Percentiles rank a stretch among this genome's conserved stretches.
These are phyloP conservation scores for Cremastobaeus sp. DNA, from an alignment of 2,888 invertebrate genomes.

Conservation along the genomic window DNA sequence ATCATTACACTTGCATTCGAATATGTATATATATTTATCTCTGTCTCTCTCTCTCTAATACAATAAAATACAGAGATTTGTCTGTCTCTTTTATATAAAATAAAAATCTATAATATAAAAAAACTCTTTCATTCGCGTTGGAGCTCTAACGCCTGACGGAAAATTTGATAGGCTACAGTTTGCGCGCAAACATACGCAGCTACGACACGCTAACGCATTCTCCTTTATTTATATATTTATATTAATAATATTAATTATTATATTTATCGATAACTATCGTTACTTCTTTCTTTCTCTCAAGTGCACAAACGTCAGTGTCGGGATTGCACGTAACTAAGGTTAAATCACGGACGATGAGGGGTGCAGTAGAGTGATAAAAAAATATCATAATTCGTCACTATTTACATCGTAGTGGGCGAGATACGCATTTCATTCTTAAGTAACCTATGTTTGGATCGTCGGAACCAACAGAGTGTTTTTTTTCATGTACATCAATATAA, in stretches of 20 bases:
- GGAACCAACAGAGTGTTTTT: too few relatives aligned
- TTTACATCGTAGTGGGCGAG: constrained; percentile 61
- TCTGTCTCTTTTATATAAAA: constrained; percentile 72
- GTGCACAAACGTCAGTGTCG: constrained; percentile 52
- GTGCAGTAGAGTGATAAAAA: constrained; percentile 46
- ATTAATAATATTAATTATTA: constrained; percentile 58
- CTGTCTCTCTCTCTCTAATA: constrained; percentile 65
- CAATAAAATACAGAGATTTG: constrained; percentile 67
- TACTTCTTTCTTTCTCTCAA: constrained; percentile 37
- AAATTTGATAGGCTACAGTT: constrained; percentile 51
- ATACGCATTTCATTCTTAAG: constrained; percentile 57
- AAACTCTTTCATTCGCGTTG: constrained; percentile 65
- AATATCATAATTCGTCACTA: constrained; percentile 60
- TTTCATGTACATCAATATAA: too few relatives aligned
- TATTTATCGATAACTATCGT: constrained; percentile 53
- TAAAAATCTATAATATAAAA: constrained; percentile 75
- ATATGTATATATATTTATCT: constrained; percentile 70
- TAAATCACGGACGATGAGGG: constrained; percentile 53
- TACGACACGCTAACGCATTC: constrained; percentile 49
- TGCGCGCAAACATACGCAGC: constrained; percentile 40
- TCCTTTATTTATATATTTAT: constrained; percentile 55
- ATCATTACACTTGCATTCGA: constrained; percentile 46
- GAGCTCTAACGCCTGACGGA: constrained; percentile 51
- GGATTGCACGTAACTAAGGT: constrained; percentile 60
- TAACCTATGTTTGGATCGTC: constrained; percentile 38